These are phyloP conservation scores for Tipula lateralis DNA, from an alignment of 2,888 invertebrate genomes.

Conservation along the genomic window DNA sequence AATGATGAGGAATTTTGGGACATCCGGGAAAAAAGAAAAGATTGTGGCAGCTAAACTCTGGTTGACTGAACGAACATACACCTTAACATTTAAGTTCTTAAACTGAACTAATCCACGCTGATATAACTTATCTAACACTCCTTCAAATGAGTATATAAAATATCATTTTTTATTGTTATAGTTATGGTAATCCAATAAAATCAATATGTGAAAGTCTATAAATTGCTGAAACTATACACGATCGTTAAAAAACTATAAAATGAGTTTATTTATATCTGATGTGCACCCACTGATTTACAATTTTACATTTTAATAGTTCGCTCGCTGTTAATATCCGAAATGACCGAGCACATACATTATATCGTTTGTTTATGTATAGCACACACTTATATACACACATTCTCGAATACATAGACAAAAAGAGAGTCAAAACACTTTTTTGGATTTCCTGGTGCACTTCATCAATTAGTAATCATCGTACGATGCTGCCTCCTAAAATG, in stretches of 20 bases:
- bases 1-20: no score
- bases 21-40: no score
- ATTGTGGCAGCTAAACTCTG: no score
- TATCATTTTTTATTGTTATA: neutral
- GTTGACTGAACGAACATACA: no score
- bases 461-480: neutral
- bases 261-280: neutral
- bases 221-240: conserved; percentile 1
- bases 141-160: no score
- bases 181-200: neutral
- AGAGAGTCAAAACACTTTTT: neutral
- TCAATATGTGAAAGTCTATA: neutral
- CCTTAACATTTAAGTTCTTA: no score
- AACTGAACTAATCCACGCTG: no score
- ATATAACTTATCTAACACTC: no score
- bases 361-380: neutral
- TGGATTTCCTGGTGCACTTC: neutral
- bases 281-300: neutral
- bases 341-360: neutral
- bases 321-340: neutral
- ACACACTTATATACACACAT: neutral
- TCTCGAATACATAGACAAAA: neutral
- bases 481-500: neutral
- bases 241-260: neutral
- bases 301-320: neutral